A percentile compares a stretch with the other conserved stretches of the same genome.
phyloP scores from a whole-genome alignment of 2,797 vertebrate species.

The Galago senegalensis region DNA sequence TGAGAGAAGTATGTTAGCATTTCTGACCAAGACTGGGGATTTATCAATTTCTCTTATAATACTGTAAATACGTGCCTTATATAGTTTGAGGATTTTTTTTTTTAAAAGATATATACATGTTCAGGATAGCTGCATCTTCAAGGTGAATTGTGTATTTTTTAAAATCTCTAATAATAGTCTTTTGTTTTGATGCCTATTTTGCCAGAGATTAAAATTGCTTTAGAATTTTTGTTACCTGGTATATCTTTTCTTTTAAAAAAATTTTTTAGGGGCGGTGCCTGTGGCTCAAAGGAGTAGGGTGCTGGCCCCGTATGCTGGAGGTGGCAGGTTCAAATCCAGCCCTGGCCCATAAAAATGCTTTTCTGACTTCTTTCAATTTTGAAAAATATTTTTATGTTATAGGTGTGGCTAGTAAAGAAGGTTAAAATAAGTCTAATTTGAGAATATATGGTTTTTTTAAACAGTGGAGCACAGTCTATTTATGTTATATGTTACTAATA shows the following conservation, averaged over 20 bases:
- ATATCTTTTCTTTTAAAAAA: neutral
- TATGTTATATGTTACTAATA: neutral
- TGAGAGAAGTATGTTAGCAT: neutral
- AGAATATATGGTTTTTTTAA: neutral
- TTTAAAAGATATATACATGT: neutral
- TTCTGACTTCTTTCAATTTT: neutral
- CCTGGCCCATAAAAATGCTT: neutral
- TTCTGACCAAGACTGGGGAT: neutral
- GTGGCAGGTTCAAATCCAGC: too few species aligned
- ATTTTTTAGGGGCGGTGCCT: too few species aligned
- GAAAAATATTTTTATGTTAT: neutral
- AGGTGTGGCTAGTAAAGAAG: neutral
- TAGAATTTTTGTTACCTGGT: neutral
- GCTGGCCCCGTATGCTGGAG: too few species aligned
- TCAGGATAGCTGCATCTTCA: neutral
- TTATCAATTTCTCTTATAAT: neutral
- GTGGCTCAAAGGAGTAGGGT: too few species aligned
- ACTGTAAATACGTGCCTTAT: neutral
- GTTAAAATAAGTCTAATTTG: neutral
- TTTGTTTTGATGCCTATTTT: neutral
- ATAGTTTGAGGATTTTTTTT: neutral
- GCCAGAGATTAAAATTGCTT: neutral
- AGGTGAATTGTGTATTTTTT: neutral
- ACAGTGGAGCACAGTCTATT: neutral
- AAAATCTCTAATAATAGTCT: neutral